Evolutionary conservation across 2,113 vertebrate genomes (phyloP).

Genomic region (Megaceryle torquata): DNA sequence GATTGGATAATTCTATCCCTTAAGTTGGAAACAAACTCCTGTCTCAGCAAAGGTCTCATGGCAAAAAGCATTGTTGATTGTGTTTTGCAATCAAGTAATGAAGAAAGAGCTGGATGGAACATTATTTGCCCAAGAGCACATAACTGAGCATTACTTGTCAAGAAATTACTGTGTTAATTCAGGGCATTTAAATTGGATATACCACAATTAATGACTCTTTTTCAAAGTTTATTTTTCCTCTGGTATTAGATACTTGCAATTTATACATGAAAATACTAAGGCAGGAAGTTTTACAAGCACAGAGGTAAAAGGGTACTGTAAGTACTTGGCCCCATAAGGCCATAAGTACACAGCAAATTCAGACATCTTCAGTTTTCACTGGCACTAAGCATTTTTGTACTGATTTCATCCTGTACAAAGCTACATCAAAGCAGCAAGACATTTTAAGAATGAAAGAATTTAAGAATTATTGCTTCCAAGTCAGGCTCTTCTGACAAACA

Average conservation of each 20-base stretch:
- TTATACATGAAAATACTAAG: background rate
- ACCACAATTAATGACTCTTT: background rate
- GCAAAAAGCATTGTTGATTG: background rate
- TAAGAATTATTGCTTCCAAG: background rate
- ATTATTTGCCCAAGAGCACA: background rate
- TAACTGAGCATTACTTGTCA: background rate
- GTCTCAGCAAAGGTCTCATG: background rate
- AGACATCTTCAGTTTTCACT: background rate
- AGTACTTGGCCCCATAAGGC: background rate
- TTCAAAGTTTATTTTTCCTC: background rate
- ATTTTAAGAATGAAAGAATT: background rate
- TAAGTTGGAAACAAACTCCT: background rate
- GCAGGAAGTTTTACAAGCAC: background rate
- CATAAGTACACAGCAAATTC: background rate
- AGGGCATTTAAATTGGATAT: background rate
- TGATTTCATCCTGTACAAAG: background rate
- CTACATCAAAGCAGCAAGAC: background rate
- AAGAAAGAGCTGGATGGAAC: background rate
- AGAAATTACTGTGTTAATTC: background rate
- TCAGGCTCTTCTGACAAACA: background rate
- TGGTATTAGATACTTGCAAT: background rate
- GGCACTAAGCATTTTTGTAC: background rate
- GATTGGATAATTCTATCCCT: background rate
- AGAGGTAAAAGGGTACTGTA: background rate
- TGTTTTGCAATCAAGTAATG: background rate